Evolutionary conservation across 2,113 vertebrate genomes (phyloP), one percentile per base, ranked within the genome.

Genomic region (Nibea coibor): DNA sequence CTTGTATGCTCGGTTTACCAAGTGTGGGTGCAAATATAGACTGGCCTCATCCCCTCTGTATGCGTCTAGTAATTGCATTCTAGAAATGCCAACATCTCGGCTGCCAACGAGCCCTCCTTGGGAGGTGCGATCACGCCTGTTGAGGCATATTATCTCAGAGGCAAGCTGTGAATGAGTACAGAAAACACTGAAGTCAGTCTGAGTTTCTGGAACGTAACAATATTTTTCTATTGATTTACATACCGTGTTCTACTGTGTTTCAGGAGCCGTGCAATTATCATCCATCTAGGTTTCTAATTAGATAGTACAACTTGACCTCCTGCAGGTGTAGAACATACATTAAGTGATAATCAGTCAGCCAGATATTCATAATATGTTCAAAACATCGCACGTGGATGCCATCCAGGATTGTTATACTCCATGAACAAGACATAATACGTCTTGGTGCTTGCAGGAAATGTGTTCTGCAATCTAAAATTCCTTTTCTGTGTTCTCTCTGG

Each of bases 111-210:
- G 90, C 81, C 87, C 90, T 93, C 92, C 88, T 89, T 87, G 87
- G 89, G 93, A 93, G 91, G 91, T 92, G 91, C 82, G 86, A 92
- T 93, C 88, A 80, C 87, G 89, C 91, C 92, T 91, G 87, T 92
- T 91, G 88, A 88, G 88, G 89, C 92, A 92, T 93, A 92, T 93
- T 93, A 92, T 91, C 88, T 92, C 84, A 28, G 81, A 91, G 83
- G 84, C 87, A 92, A 94, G 90, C 91, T 92, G 93, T 91, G 90
- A 93, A 91, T 76, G 81, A 88, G 82, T 79, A 64, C 82, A 86
- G 79, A 90, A 91, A 92, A 91, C 86, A 90, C 71, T 83, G 78
- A 87, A 87, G 82, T 84, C 84, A 73, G 26, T 78, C 47, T 39
- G 71, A 92, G 81, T 86, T 93, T 81, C 59, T 89, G 70, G 45